phyloP scores from a whole-genome alignment of 2,797 vertebrate species.

The Chelon auratus region DNA sequence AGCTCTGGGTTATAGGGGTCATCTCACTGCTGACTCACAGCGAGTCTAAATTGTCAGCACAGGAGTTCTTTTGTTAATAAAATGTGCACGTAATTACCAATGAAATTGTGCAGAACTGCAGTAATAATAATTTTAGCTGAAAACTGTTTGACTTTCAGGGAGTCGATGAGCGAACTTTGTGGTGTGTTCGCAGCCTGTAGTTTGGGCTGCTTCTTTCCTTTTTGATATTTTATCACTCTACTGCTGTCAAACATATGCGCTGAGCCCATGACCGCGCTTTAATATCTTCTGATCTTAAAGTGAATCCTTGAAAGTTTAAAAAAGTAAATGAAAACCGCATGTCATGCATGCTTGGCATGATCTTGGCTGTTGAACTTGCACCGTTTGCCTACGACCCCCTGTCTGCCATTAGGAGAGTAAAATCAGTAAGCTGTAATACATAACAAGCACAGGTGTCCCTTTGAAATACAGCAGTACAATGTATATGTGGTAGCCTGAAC shows the following conservation, averaged over 20 bases:
- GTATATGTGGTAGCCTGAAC: background rate
- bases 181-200: no score
- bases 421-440: slow-evolving; percentile 17
- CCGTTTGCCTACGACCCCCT: slow-evolving; percentile 31
- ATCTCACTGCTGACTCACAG: background rate
- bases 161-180: no score
- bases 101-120: background rate
- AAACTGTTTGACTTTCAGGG: background rate
- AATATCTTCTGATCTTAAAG: background rate
- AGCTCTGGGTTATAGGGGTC: slow-evolving; percentile 31
- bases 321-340: slow-evolving; percentile 15
- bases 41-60: no score
- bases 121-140: background rate
- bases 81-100: background rate
- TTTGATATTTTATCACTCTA: background rate
- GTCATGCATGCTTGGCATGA: slow-evolving; percentile 9
- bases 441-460: slow-evolving; percentile 31
- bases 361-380: slow-evolving; percentile 32
- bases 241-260: background rate
- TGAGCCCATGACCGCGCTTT: background rate
- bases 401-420: slow-evolving; percentile 12
- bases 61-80: no score
- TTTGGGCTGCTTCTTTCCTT: background rate
- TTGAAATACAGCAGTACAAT: background rate
- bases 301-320: background rate